Evolutionary conservation across 2,888 invertebrate species (phyloP).

Genomic region (Maniola hyperantus): DNA sequence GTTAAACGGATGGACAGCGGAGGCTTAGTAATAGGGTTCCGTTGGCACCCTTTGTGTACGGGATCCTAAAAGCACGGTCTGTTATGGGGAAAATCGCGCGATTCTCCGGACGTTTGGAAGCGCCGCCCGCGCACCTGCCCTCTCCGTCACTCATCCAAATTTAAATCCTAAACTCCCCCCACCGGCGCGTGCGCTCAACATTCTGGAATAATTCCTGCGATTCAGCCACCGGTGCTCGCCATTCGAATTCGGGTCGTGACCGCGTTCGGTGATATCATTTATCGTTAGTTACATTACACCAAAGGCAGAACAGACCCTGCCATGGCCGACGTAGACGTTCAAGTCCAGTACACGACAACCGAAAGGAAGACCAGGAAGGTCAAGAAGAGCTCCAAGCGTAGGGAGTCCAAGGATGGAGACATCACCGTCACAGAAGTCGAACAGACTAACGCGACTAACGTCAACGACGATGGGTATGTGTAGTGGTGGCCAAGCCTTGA

Average conservation of each 20-base stretch:
- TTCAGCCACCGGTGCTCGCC: slow-evolving; percentile 77
- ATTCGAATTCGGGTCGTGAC: slow-evolving; percentile 83
- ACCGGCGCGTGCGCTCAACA: slow-evolving; percentile 71
- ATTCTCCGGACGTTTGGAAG: slow-evolving; percentile 65
- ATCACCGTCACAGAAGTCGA: slow-evolving; percentile 92
- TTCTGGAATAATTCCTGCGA: slow-evolving; percentile 83
- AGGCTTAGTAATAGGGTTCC: too few species aligned
- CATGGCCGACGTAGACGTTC: slow-evolving; percentile 96
- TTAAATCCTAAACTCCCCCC: slow-evolving; percentile 82
- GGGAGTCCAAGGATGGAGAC: slow-evolving; percentile 89
- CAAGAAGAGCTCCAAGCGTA: slow-evolving; percentile 90
- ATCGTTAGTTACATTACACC: slow-evolving; percentile 44
- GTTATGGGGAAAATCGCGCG: slow-evolving; percentile 61
- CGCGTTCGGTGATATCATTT: slow-evolving; percentile 77
- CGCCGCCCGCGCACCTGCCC: slow-evolving; percentile 82
- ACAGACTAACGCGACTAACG: slow-evolving; percentile 84
- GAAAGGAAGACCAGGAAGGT: slow-evolving; percentile 96
- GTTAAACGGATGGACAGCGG: too few species aligned
- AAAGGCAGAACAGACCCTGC: slow-evolving; percentile 53
- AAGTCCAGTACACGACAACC: slow-evolving; percentile 92
- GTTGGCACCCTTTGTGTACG: too few species aligned
- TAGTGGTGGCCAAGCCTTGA: slow-evolving; percentile 82
- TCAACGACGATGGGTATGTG: slow-evolving; percentile 93
- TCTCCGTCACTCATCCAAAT: slow-evolving; percentile 83
- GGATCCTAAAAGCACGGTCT: slow-evolving; percentile 44